Conservation (phyloP, 1,140 invertebrate genomes). For the Caerostris extrusa region DNA sequence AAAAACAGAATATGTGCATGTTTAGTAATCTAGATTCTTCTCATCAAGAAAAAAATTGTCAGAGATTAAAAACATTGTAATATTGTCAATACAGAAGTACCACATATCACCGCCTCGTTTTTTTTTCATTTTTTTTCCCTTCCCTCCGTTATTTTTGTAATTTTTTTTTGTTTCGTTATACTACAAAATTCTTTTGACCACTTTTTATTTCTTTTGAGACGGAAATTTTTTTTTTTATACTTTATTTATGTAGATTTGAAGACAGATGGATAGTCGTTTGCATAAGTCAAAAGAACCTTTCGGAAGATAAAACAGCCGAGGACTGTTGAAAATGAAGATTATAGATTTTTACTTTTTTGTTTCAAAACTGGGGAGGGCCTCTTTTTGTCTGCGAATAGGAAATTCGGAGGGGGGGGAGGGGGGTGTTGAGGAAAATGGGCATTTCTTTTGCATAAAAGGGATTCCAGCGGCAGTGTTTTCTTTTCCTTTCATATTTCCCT, state of each 20-base stretch:
- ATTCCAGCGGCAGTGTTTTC: slow-evolving; percentile 46
- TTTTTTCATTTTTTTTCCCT: too few species aligned
- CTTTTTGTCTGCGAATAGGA: slow-evolving; percentile 14
- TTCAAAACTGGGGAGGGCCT: not conserved
- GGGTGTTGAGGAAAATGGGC: slow-evolving; percentile 23
- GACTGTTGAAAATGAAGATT: slow-evolving; percentile 74
- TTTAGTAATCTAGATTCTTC: not conserved
- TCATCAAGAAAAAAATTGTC: too few species aligned
- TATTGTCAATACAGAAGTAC: slow-evolving; percentile 31
- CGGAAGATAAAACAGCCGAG: slow-evolving; percentile 57
- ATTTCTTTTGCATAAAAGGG: slow-evolving; percentile 70
- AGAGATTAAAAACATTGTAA: slow-evolving; percentile 24
- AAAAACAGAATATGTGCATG: not conserved
- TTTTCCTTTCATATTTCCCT: slow-evolving; percentile 62
- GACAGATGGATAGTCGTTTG: slow-evolving; percentile 64
- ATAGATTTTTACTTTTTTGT: slow-evolving; percentile 67
- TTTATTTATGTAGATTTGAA: slow-evolving; percentile 72
- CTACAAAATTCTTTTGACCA: not conserved
- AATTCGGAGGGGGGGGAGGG: not conserved
- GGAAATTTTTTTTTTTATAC: slow-evolving; percentile 48
- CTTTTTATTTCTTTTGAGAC: not conserved
- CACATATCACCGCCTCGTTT: not conserved
- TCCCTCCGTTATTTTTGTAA: too few species aligned
- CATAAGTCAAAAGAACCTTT: slow-evolving; percentile 72
- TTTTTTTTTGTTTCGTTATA: not conserved